These are phyloP conservation scores for Heptranchias perlo DNA, from an alignment of 2,113 vertebrate genomes.

Conservation along the genomic window DNA sequence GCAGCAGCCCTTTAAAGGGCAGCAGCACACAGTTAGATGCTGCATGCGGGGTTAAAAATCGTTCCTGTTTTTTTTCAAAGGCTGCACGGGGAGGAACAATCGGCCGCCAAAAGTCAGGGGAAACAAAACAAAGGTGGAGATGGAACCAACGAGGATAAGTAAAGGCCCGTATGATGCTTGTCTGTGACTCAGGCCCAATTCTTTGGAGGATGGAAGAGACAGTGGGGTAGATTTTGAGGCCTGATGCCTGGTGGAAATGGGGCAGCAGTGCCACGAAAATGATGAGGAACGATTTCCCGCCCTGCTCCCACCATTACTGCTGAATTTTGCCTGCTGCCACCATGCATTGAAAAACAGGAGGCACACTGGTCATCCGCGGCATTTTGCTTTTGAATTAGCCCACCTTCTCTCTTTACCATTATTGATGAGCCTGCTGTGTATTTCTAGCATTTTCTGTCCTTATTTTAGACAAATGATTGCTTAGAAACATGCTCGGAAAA, in stretches of 20 bases:
- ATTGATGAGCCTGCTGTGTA: too few relatives aligned
- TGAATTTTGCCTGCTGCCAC: not conserved
- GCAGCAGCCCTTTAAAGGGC: not conserved
- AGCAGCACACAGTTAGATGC: not conserved
- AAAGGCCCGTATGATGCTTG: too few relatives aligned
- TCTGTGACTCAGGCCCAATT: not conserved
- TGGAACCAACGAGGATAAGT: too few relatives aligned
- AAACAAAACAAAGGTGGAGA: too few relatives aligned
- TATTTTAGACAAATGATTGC: too few relatives aligned
- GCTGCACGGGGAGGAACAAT: not conserved
- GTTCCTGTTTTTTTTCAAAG: not conserved
- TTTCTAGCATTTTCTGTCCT: too few relatives aligned
- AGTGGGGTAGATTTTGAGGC: not conserved
- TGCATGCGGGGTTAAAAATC: not conserved
- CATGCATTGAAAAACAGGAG: not conserved
- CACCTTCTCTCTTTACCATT: too few relatives aligned
- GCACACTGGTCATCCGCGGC: too few relatives aligned
- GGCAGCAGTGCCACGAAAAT: not conserved
- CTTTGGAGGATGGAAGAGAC: not conserved
- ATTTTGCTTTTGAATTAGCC: too few relatives aligned
- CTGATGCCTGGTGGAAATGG: not conserved
- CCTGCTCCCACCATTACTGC: not conserved
- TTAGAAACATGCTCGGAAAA: too few relatives aligned
- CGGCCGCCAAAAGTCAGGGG: not conserved
- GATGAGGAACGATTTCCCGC: not conserved